phyloP scores from a whole-genome alignment of 2,797 vertebrate species.

The Salarias fasciatus region DNA sequence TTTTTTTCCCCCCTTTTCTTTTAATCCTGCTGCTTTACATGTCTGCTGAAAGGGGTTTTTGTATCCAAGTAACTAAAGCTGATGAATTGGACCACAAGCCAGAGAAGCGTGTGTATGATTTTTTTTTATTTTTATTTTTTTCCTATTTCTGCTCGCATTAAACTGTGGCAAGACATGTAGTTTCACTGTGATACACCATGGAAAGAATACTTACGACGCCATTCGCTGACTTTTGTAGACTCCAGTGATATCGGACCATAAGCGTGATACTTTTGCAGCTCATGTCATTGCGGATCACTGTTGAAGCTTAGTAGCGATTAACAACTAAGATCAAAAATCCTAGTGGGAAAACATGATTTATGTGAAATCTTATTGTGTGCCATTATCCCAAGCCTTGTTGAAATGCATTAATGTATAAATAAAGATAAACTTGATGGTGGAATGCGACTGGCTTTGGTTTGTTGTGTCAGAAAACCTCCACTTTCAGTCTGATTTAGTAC shows the following conservation, averaged over 20 bases:
- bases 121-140: constrained; percentile 35
- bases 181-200: constrained; percentile 71
- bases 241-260: constrained; percentile 34
- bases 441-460: constrained; percentile 34
- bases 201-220: constrained; percentile 35
- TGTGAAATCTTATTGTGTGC: constrained; percentile 64
- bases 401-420: constrained; percentile 73
- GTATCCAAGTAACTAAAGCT: constrained; percentile 14
- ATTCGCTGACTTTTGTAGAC: constrained; percentile 47
- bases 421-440: constrained; percentile 70
- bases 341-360: constrained; percentile 36
- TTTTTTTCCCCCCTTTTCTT: background rate
- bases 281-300: constrained; percentile 57
- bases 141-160: constrained; percentile 24
- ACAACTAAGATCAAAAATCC: constrained; percentile 26
- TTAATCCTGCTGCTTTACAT: constrained; percentile 30
- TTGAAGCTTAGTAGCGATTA: constrained; percentile 53
- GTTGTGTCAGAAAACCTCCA: too few relatives aligned
- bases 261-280: constrained; percentile 52
- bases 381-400: constrained; percentile 63
- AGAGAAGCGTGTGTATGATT: constrained; percentile 16
- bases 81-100: constrained; percentile 17
- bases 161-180: constrained; percentile 64
- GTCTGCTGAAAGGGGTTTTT: constrained; percentile 17
- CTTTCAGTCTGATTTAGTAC: too few relatives aligned